Conservation (phyloP, 2,113 vertebrate species). For the Corvus cornix region DNA sequence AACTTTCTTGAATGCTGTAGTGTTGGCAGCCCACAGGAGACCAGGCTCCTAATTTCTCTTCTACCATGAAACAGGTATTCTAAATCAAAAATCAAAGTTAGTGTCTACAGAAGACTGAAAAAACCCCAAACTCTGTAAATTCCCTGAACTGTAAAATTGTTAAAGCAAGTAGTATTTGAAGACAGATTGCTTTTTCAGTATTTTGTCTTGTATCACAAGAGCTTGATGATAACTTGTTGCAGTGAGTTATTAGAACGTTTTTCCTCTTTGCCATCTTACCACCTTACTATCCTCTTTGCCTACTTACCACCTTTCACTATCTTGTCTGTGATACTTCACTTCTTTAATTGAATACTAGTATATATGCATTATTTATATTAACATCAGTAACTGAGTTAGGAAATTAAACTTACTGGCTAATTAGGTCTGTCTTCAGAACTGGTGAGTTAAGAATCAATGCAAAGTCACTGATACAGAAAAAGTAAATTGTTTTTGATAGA, state of each 20-base stretch:
- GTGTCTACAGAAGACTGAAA: not conserved
- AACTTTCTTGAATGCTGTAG: not conserved
- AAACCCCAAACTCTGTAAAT: not conserved
- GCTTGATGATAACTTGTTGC: not conserved
- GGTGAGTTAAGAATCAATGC: not conserved
- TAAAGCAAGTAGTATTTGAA: not conserved
- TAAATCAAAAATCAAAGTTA: not conserved
- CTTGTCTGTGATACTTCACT: not conserved
- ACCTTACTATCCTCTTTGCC: no score
- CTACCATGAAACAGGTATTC: not conserved
- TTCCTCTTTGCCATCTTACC: not conserved
- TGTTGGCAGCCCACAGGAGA: not conserved
- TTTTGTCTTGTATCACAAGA: not conserved
- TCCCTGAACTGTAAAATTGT: not conserved
- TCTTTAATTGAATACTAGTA: not conserved
- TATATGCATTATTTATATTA: not conserved
- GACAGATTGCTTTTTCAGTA: not conserved
- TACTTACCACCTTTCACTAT: not conserved
- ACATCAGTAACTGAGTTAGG: not conserved
- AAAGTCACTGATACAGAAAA: not conserved
- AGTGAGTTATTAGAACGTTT: not conserved
- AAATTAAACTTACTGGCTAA: not conserved
- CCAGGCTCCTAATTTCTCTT: not conserved
- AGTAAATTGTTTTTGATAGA: not conserved
- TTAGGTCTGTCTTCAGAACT: not conserved